Conservation (phyloP, 2,797 vertebrate species). For the Serranus cabrilla region DNA sequence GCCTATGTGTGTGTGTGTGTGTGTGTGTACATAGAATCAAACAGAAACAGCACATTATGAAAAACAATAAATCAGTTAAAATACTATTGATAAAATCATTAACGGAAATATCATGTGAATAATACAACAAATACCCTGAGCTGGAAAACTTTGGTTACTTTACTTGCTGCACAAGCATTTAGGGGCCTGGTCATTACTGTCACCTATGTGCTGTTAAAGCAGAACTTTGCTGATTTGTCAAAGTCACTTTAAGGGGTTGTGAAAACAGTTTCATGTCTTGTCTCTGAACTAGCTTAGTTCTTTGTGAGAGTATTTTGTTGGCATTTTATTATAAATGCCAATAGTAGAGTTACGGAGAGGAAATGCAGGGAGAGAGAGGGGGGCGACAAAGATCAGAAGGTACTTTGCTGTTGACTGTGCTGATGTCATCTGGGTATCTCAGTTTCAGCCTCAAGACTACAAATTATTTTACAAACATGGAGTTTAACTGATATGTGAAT, state of each 20-base stretch:
- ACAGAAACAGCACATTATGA: not conserved
- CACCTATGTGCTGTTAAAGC: too few species aligned
- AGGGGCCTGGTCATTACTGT: too few species aligned
- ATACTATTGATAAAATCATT: not conserved
- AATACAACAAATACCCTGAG: not conserved
- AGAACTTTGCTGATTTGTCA: too few species aligned
- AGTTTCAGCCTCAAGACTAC: not conserved
- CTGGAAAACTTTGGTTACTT: not conserved
- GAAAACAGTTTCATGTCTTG: not conserved
- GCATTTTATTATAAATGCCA: not conserved
- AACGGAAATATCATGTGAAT: not conserved
- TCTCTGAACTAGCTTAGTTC: not conserved
- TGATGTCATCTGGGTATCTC: conserved; percentile 5
- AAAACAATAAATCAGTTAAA: not conserved
- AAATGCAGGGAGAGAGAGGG: not conserved
- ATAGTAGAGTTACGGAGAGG: not conserved
- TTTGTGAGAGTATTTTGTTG: not conserved
- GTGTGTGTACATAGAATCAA: not conserved
- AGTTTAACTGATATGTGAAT: not conserved
- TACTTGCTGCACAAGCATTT: not conserved
- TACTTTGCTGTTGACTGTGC: not conserved
- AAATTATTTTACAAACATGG: not conserved
- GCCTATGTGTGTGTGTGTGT: too few species aligned
- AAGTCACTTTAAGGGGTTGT: not conserved
- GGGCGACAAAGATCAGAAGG: not conserved